A percentile compares a stretch with the other conserved stretches of the same genome.
These are phyloP conservation scores for Ditylenchus dipsaci DNA, from an alignment of 1,140 invertebrate genomes.

Conservation along the genomic window DNA sequence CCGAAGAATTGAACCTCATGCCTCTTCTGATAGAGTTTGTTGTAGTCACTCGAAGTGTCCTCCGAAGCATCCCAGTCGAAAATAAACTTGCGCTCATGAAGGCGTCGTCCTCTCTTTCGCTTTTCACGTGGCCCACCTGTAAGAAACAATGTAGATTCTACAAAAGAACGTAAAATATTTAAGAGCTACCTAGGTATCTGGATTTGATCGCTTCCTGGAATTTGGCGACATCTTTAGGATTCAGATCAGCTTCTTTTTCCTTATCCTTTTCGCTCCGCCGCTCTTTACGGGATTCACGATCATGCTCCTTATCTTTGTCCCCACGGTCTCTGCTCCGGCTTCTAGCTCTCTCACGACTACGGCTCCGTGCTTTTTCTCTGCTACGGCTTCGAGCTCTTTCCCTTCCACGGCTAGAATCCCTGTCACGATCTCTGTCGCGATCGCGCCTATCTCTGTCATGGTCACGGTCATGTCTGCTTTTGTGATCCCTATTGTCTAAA, in stretches of 20 bases:
- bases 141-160: slow-evolving; percentile 13
- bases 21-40: slow-evolving; percentile 88
- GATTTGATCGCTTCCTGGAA: slow-evolving; percentile 50
- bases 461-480: slow-evolving; percentile 31
- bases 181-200: slow-evolving; percentile 32
- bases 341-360: slow-evolving; percentile 41
- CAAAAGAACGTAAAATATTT: not conserved
- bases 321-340: slow-evolving; percentile 37
- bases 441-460: slow-evolving; percentile 52
- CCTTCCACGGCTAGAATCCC: slow-evolving; percentile 29
- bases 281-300: not conserved
- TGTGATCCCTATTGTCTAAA: slow-evolving; percentile 36
- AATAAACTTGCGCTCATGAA: slow-evolving; percentile 98
- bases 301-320: slow-evolving; percentile 20
- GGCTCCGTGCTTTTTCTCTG: slow-evolving; percentile 2
- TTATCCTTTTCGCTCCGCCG: slow-evolving; percentile 19
- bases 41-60: slow-evolving; percentile 96
- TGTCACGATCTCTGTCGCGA: slow-evolving; percentile 33
- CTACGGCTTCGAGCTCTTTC: slow-evolving; percentile 8
- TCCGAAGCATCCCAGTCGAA: slow-evolving; percentile 99
- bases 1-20: slow-evolving; percentile 96
- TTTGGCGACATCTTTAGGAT: slow-evolving; percentile 32
- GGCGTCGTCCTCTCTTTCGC: slow-evolving; percentile 70
- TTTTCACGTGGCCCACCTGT: slow-evolving; percentile 83
- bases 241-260: slow-evolving; percentile 21